Conservation (phyloP, 2,797 vertebrate genomes). For the Halcyon badia region DNA sequence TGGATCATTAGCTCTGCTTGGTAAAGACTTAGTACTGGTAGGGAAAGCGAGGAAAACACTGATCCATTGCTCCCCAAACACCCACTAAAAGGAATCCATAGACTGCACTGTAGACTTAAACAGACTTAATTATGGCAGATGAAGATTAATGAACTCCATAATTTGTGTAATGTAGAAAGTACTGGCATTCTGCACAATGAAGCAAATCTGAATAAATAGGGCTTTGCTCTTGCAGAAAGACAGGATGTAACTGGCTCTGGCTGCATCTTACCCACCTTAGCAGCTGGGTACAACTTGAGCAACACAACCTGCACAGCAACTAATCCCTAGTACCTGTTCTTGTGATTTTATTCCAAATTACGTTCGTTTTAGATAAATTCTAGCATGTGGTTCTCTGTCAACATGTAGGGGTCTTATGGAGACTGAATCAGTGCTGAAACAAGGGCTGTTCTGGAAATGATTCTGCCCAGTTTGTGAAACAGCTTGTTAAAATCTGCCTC, state of each 20-base stretch:
- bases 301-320: not conserved
- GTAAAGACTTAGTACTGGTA: not conserved
- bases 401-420: not conserved
- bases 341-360: not conserved
- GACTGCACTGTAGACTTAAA: not conserved
- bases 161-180: not conserved
- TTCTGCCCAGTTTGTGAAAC: not conserved
- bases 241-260: not conserved
- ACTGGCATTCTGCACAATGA: not conserved
- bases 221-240: not conserved
- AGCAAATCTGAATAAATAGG: not conserved
- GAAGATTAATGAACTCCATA: slow-evolving; percentile 8
- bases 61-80: not conserved
- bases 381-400: slow-evolving; percentile 14
- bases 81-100: not conserved
- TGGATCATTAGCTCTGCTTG: not conserved
- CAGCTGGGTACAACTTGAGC: not conserved
- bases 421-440: not conserved
- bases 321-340: not conserved
- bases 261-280: not conserved
- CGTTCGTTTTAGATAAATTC: not conserved
- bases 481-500: not conserved
- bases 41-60: not conserved
- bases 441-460: not conserved
- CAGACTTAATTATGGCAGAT: slow-evolving; percentile 3